Evolutionary conservation across 2,888 invertebrate genomes (phyloP), one percentile per base, ranked within the genome.

Genomic region (Coenonympha glycerion): DNA sequence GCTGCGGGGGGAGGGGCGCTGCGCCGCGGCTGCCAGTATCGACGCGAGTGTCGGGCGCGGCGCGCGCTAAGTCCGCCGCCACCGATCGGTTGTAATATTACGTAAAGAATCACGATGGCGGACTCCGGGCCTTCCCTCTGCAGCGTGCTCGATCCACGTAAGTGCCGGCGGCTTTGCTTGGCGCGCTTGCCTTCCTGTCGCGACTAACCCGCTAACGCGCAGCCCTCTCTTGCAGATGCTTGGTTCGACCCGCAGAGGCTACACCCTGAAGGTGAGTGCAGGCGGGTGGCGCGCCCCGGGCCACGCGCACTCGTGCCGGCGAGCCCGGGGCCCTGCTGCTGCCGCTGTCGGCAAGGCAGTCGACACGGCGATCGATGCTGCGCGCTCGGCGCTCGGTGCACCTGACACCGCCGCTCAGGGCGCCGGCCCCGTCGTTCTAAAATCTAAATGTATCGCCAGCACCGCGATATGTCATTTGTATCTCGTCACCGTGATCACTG

Each of bases 211-310:
- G 83, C 86, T 87, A 86, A 86, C 86, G 72, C 83, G 79, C 82
- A 74, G 81, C 82, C 82, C 83, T 89, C 88, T 87, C 87, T 93
- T 95, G 72, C 94, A 95, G 95, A 94, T 92, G 93, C 95, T 89
- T 95, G 95, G 95, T 95, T 95, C 91, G 94, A 94, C 86, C 95
- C 95, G 75, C 94, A 94, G 88, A 92, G 94, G 88, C 92, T 95
- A 87, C 93, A 95, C 88, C 95, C 95, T 67, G 92, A 91, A 92
- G 95, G 95, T 95, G 92, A 93, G 93, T 89, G 69, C 50, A 54
- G 59, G 57, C 76, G 57, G 57, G 55, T 55, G 52, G 54, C 49
- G 56, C 57, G 21, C 16, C 33, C 15, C 36, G n/a, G 31, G 19
- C 36, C 6, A 36, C 31, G 31, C 15, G 31, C 8, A 8, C 31